Conservation (phyloP, 2,113 vertebrate genomes). For the Percopsis transmontana region DNA sequence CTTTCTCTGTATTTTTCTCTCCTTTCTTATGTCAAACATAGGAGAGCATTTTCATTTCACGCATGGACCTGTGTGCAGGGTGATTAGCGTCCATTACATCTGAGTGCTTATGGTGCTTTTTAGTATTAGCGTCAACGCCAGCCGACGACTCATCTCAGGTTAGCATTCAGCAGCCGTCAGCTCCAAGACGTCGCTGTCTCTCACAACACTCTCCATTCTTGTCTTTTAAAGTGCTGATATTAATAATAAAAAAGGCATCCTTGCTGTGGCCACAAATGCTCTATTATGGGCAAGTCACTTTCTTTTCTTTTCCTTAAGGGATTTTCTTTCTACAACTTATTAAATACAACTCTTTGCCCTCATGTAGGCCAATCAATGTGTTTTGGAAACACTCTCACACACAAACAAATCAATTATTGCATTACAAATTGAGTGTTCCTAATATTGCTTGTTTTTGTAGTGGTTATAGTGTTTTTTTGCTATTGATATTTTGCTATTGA, state of each 20-base stretch:
- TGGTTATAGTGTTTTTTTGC: too few species aligned
- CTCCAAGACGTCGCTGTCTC: conserved; percentile 6
- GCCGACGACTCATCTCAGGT: conserved; percentile 23
- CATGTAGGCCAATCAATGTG: neutral
- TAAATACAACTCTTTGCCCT: neutral
- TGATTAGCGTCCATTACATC: conserved; percentile 59
- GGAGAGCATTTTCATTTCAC: conserved; percentile 63
- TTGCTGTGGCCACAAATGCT: too few species aligned
- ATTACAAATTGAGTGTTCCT: conserved; percentile 21
- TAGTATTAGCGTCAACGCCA: conserved; percentile 47
- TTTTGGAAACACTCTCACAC: neutral
- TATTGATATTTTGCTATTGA: too few species aligned
- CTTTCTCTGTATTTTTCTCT: conserved; percentile 15
- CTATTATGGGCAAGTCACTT: too few species aligned
- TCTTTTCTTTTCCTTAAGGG: too few species aligned
- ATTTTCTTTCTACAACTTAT: neutral
- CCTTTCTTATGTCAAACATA: conserved; percentile 9
- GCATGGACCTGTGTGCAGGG: conserved; percentile 44
- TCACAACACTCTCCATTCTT: neutral
- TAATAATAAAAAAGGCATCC: too few species aligned
- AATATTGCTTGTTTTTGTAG: too few species aligned
- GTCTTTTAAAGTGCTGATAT: too few species aligned
- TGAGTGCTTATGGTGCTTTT: conserved; percentile 45
- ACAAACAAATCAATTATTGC: neutral
- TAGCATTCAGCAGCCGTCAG: conserved; percentile 1